Evolutionary conservation across 2,113 vertebrate species (phyloP).

Genomic region (Hirundichthys speculiger): DNA sequence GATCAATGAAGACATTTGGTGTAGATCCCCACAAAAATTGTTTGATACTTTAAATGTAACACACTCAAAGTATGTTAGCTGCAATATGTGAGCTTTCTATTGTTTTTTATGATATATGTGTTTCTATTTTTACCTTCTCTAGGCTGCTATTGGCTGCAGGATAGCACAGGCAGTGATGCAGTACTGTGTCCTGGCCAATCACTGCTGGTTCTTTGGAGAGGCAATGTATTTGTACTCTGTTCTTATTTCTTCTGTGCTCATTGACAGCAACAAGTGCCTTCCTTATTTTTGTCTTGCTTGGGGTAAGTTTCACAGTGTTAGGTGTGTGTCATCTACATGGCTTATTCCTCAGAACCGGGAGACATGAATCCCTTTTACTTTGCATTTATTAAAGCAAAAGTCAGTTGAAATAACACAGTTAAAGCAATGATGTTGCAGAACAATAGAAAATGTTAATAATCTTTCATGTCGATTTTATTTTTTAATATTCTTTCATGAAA

Average conservation of each 20-base stretch:
- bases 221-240: constrained; percentile 86
- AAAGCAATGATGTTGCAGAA: too few species aligned
- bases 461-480: background rate
- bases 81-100: too few species aligned
- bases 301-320: constrained; percentile 73
- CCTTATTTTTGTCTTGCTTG: constrained; percentile 86
- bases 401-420: too few species aligned
- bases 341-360: background rate
- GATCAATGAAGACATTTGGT: background rate
- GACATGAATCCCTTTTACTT: too few species aligned
- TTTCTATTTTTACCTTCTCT: background rate
- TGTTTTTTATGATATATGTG: too few species aligned
- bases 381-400: too few species aligned
- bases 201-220: constrained; percentile 89
- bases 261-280: constrained; percentile 83
- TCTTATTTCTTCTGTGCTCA: constrained; percentile 84
- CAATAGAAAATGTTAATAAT: too few species aligned
- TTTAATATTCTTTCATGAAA: background rate
- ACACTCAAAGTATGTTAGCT: too few species aligned
- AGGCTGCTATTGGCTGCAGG: constrained; percentile 85
- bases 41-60: too few species aligned
- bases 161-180: constrained; percentile 85
- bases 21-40: background rate
- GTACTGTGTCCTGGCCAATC: constrained; percentile 87
- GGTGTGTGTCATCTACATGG: background rate